Evolutionary conservation across 2,888 invertebrate species (phyloP).

Genomic region (Watsonalla binaria): DNA sequence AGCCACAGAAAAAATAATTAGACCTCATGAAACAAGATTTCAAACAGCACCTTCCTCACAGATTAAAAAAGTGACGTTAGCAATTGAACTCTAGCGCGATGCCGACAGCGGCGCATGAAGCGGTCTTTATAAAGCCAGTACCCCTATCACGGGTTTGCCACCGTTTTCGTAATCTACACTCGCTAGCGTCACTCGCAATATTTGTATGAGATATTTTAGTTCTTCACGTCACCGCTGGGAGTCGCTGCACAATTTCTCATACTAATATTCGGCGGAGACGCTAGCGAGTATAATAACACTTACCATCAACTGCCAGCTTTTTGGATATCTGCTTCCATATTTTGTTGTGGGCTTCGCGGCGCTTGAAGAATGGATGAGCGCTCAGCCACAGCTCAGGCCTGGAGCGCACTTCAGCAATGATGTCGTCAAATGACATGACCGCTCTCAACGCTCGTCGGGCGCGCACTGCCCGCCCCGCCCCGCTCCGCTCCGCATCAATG

Average conservation of each 20-base stretch:
- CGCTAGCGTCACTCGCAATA: too few relatives aligned
- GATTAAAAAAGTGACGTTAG: too few relatives aligned
- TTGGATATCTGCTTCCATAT: slow-evolving; percentile 20
- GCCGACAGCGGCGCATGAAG: not conserved
- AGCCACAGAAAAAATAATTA: too few relatives aligned
- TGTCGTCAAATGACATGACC: slow-evolving; percentile 11
- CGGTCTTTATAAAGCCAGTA: not conserved
- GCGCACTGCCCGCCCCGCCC: slow-evolving; percentile 2
- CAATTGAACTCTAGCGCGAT: not conserved
- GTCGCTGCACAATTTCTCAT: too few relatives aligned
- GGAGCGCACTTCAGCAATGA: slow-evolving; percentile 20
- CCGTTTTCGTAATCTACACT: too few relatives aligned
- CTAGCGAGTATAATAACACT: slow-evolving; percentile 4
- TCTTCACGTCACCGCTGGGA: too few relatives aligned
- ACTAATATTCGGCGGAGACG: too few relatives aligned
- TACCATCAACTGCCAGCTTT: slow-evolving; percentile 19
- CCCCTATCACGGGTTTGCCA: too few relatives aligned
- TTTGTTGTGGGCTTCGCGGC: slow-evolving; percentile 13
- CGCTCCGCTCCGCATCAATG: slow-evolving; percentile 2
- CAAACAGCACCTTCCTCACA: too few relatives aligned
- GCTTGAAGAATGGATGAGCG: slow-evolving; percentile 19
- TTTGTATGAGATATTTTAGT: too few relatives aligned
- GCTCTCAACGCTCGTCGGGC: slow-evolving; percentile 7
- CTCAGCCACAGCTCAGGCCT: slow-evolving; percentile 24
- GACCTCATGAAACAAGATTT: too few relatives aligned